Evolutionary conservation across 2,888 invertebrate species (phyloP), one percentile per base, ranked within the genome.

Genomic region (Bembecia ichneumoniformis): DNA sequence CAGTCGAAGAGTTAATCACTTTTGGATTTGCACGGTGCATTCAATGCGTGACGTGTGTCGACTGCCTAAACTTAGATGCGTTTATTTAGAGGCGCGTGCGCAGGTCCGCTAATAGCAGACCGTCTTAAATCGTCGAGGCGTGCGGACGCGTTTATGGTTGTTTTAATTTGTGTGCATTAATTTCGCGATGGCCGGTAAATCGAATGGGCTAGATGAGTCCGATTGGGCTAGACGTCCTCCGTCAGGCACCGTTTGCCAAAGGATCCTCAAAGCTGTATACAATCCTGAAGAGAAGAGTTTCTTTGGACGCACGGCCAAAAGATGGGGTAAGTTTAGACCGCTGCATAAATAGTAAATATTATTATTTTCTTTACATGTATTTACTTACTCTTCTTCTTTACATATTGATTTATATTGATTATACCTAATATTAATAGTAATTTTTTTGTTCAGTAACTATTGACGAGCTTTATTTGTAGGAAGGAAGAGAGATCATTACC

Each of bases 141-240:
- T 61, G 52, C 69, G 58, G 64, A 61, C 69, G 71, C 55, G 51
- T 46, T 46, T 15, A 17, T 44, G 16, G 14, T 17, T 10, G 1
- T 43, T 44, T 11, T 17, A 28, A 15, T 51, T 14, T 35, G 40
- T 15, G 20, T 36, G 34, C 49, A 47, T 48, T 50, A 35, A 47
- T 17, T 44, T 56, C 49, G 51, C 49, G 51, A 81, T 82, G 79
- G 68, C 71, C 7, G 59, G 60, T 48, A 83, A 83, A 64, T 54
- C 68, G 9, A 82, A 82, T 51, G 46, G 79, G n/a, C 55, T 74
- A 9, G 83, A 83, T 34, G 49, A 50, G 34, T 50, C 60, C 5
- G 79, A 78, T 3, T 86, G 86, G 86, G 74, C 77, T 0, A 59
- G 86, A 14, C 76, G 74, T 0, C 86, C 86, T 0, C 66, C 69